Evolutionary conservation across 2,888 invertebrate genomes (phyloP).

Genomic region (Odontothrips loti): DNA sequence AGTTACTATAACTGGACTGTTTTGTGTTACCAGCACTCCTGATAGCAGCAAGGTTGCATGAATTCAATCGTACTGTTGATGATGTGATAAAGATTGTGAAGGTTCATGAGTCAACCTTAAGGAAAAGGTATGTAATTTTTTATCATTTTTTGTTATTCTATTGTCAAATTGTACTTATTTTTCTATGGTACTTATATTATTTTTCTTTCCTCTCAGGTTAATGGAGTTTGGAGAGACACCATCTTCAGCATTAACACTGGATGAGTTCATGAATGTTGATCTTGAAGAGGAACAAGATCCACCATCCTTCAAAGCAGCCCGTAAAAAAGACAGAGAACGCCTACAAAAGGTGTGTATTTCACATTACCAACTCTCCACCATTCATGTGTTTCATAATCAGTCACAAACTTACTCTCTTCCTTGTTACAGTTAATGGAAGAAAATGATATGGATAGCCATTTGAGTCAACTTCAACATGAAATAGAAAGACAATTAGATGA

Average conservation of each 20-base stretch:
- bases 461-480: constrained; percentile 76
- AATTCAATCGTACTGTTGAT: constrained; percentile 77
- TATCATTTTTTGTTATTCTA: neutral
- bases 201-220: constrained; percentile 52
- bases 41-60: constrained; percentile 89
- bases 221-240: constrained; percentile 96
- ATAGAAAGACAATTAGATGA: constrained; percentile 77
- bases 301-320: constrained; percentile 87
- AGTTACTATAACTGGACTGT: neutral
- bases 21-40: constrained; percentile 66
- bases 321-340: constrained; percentile 81
- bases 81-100: constrained; percentile 93
- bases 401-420: constrained; percentile 20
- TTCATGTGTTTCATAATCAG: constrained; percentile 24
- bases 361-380: neutral
- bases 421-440: constrained; percentile 52
- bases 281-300: constrained; percentile 95
- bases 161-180: neutral
- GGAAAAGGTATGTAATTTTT: constrained; percentile 61
- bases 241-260: constrained; percentile 87
- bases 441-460: constrained; percentile 50
- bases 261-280: constrained; percentile 96
- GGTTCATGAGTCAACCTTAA: constrained; percentile 88
- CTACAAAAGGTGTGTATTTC: constrained; percentile 65
- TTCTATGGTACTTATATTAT: neutral